A percentile compares a stretch with the other conserved stretches of the same genome.
Conservation (phyloP, 2,888 invertebrate species). For the Ennomos fuscantarius region DNA sequence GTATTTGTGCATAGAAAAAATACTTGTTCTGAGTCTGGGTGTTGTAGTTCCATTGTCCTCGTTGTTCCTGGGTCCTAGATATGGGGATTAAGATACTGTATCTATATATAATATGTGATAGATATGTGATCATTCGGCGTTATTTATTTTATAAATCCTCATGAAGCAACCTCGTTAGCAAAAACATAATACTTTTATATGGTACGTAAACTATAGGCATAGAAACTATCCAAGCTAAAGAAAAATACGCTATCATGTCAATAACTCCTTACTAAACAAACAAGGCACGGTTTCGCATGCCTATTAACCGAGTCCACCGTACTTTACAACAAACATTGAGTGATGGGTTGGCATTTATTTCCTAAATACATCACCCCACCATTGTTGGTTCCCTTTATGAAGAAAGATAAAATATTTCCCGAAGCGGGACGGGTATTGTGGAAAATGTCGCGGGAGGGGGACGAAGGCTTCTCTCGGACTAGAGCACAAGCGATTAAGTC, state of each 20-base stretch:
- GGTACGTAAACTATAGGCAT: no score
- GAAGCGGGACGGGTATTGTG: slow-evolving; percentile 70
- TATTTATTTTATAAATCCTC: no score
- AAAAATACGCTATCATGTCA: slow-evolving; percentile 1
- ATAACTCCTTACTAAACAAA: slow-evolving; percentile 1
- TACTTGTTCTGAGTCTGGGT: no score
- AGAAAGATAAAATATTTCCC: slow-evolving; percentile 82
- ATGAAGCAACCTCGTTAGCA: no score
- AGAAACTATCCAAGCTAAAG: no score
- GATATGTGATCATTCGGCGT: no score
- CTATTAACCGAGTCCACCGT: slow-evolving; percentile 45
- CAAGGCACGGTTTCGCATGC: slow-evolving; percentile 11
- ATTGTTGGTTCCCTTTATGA: slow-evolving; percentile 80
- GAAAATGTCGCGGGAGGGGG: slow-evolving; percentile 67
- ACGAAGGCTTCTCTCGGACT: slow-evolving; percentile 31
- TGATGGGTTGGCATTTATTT: slow-evolving; percentile 82
- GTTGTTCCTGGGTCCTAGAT: no score
- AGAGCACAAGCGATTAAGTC: slow-evolving; percentile 18
- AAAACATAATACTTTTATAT: no score
- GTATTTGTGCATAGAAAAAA: no score
- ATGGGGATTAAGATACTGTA: no score
- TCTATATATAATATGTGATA: no score
- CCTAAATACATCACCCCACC: slow-evolving; percentile 75
- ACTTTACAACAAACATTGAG: slow-evolving; percentile 63
- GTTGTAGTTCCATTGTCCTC: no score